Conservation (phyloP, 1,140 invertebrate species). For the Thaumatotibia leucotreta region DNA sequence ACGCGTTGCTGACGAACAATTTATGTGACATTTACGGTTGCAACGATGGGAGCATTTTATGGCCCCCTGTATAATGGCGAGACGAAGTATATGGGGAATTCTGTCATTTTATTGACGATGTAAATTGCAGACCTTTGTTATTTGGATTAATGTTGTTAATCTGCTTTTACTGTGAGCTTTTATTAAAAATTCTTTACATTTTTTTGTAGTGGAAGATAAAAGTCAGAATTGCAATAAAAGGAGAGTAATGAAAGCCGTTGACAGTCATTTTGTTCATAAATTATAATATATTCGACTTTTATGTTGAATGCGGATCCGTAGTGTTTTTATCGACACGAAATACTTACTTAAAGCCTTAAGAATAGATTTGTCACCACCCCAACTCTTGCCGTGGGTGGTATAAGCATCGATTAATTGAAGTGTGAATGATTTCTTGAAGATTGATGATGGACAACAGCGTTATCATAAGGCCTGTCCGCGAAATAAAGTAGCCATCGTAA, state of each 20-base stretch:
- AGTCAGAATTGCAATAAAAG: neutral
- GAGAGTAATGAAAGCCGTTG: neutral
- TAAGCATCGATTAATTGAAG: too few relatives aligned
- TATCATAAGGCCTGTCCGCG: too few relatives aligned
- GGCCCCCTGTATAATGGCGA: neutral
- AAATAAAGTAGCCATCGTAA: too few relatives aligned
- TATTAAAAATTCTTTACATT: neutral
- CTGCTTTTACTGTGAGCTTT: neutral
- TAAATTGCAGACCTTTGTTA: neutral
- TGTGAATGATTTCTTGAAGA: too few relatives aligned
- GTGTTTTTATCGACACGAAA: too few relatives aligned
- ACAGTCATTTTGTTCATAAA: neutral
- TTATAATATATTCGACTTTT: too few relatives aligned
- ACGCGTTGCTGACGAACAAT: constrained; percentile 7
- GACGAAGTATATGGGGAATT: neutral
- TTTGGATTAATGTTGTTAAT: neutral
- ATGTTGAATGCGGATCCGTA: too few relatives aligned
- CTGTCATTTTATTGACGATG: neutral
- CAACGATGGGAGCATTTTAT: neutral
- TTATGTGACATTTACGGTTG: constrained; percentile 11
- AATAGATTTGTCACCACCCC: too few relatives aligned
- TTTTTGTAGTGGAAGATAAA: neutral
- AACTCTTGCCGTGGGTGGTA: too few relatives aligned
- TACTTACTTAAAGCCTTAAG: too few relatives aligned
- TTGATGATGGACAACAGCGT: too few relatives aligned